A percentile compares a stretch with the other conserved stretches of the same genome.
Conservation (phyloP, 2,888 invertebrate species). For the Hydriomena furcata region DNA sequence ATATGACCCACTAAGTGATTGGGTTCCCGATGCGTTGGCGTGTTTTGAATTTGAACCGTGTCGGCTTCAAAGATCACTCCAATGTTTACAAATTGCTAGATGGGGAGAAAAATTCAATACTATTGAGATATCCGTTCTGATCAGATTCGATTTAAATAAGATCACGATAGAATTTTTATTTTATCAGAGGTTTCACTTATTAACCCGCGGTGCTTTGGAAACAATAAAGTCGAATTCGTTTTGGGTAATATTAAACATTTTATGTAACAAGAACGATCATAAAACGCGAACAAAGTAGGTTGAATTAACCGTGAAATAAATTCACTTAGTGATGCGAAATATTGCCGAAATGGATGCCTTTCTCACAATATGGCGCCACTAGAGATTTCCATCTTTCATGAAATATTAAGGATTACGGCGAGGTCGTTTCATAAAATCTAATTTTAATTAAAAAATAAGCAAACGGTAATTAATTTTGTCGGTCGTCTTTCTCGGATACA, state of each 20-base stretch:
- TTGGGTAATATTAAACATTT: constrained; percentile 44
- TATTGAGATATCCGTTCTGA: constrained; percentile 63
- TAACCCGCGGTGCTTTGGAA: constrained; percentile 30
- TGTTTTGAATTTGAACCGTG: constrained; percentile 72
- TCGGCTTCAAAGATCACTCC: constrained; percentile 57
- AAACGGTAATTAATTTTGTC: constrained; percentile 73
- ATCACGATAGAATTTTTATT: constrained; percentile 40
- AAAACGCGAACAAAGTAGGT: constrained; percentile 58
- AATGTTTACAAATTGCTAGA: constrained; percentile 77
- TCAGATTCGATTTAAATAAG: constrained; percentile 54
- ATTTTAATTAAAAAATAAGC: constrained; percentile 80
- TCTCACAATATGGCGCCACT: constrained; percentile 79
- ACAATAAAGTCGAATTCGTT: constrained; percentile 42
- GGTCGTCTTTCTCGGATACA: constrained; percentile 59
- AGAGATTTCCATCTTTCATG: constrained; percentile 79
- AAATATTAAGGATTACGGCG: constrained; percentile 76
- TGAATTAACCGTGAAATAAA: constrained; percentile 69
- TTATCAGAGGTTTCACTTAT: constrained; percentile 30
- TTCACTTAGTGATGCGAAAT: constrained; percentile 74
- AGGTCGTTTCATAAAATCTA: constrained; percentile 72
- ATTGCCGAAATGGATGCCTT: constrained; percentile 72
- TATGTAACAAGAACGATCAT: constrained; percentile 42
- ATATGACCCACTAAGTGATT: constrained; percentile 83
- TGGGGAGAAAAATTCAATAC: constrained; percentile 54
- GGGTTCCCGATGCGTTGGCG: constrained; percentile 69